Evolutionary conservation across 2,113 vertebrate species (phyloP).

Genomic region (Motacilla alba): DNA sequence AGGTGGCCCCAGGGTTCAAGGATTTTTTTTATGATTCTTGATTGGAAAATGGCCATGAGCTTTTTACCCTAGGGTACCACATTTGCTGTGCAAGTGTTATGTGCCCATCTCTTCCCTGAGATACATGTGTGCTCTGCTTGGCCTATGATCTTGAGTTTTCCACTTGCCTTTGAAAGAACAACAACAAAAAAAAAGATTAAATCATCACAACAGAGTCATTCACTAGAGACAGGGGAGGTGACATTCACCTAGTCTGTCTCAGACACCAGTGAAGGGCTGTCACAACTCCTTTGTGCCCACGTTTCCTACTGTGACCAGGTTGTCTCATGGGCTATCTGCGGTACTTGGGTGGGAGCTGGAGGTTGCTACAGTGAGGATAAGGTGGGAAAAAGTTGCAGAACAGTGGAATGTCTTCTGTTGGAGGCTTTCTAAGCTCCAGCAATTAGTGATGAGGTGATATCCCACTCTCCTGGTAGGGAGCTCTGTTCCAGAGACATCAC

Average conservation of each 20-base stretch:
- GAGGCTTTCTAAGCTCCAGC: not conserved
- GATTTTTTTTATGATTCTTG: not conserved
- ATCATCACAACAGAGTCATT: not conserved
- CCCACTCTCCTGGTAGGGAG: not conserved
- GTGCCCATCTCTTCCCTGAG: not conserved
- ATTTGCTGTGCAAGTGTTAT: not conserved
- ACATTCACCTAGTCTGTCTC: not conserved
- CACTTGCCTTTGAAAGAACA: not conserved
- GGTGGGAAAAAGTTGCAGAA: not conserved
- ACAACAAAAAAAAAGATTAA: not conserved
- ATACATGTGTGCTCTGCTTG: not conserved
- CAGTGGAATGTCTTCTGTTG: not conserved
- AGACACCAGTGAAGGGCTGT: not conserved
- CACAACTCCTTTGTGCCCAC: not conserved
- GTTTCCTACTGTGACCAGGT: not conserved
- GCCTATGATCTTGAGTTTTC: not conserved
- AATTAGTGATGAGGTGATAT: not conserved
- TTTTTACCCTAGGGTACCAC: not conserved
- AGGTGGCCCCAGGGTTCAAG: not conserved
- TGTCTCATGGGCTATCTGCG: not conserved
- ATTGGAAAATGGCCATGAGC: not conserved
- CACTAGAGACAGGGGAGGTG: not conserved
- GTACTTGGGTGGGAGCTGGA: not conserved
- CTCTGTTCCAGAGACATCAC: not conserved
- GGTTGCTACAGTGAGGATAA: not conserved